Percentiles rank a stretch among this genome's conserved stretches.
These are phyloP conservation scores for Labeo calbasu DNA, from an alignment of 2,797 vertebrate species.

Conservation along the genomic window DNA sequence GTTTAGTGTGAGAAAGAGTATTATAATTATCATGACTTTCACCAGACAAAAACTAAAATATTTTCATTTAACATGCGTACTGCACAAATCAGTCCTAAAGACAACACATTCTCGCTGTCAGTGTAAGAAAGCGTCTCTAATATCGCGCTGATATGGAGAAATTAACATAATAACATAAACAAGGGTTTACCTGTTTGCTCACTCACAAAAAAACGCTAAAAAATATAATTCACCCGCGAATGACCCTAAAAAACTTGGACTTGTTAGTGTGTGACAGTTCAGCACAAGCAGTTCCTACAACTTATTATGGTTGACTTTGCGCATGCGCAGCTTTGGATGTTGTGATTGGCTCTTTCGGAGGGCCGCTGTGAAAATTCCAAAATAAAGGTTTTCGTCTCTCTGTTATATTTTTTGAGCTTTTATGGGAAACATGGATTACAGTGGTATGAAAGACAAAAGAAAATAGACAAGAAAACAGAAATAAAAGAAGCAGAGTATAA, in stretches of 20 bases:
- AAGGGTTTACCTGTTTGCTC: constrained; percentile 32
- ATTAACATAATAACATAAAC: background rate
- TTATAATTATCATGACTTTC: background rate
- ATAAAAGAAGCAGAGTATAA: background rate
- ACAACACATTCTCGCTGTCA: constrained; percentile 1
- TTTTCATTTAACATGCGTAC: background rate
- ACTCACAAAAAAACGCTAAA: constrained; percentile 1
- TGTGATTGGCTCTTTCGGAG: constrained; percentile 6
- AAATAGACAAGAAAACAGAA: background rate
- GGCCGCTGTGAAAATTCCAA: constrained; percentile 25
- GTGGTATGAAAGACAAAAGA: background rate
- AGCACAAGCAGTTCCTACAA: background rate
- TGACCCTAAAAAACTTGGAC: constrained; percentile 32
- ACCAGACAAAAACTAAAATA: background rate
- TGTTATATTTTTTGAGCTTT: background rate
- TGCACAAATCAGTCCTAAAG: background rate
- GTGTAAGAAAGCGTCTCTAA: background rate
- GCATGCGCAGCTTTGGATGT: constrained; percentile 9
- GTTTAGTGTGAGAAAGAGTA: background rate
- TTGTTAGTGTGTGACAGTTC: constrained; percentile 11
- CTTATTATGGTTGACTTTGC: background rate
- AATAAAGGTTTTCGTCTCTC: constrained; percentile 41
- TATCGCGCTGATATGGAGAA: background rate
- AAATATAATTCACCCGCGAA: background rate
- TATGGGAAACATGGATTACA: background rate